A percentile compares a stretch with the other conserved stretches of the same genome.
Conservation (phyloP, 2,888 invertebrate species). For the Clivina fossor region DNA sequence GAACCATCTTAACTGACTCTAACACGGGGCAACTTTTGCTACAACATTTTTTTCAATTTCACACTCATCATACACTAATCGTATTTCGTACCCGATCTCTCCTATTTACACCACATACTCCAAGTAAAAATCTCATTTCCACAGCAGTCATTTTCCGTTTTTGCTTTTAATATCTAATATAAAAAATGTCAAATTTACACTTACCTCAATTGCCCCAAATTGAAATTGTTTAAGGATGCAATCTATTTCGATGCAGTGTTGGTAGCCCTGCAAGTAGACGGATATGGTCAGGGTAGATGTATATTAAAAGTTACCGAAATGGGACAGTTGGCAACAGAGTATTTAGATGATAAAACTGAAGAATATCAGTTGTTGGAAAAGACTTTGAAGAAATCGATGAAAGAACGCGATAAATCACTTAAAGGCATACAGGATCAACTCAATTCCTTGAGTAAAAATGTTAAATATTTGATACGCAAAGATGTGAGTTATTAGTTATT, state of each 20-base stretch:
- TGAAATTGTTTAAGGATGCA: constrained; percentile 56
- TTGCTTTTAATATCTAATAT: too few relatives aligned
- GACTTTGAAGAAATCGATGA: constrained; percentile 61
- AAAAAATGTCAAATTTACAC: too few relatives aligned
- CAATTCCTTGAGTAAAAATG: constrained; percentile 43
- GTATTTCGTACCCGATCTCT: too few relatives aligned
- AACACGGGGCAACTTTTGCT: too few relatives aligned
- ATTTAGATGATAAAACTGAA: constrained; percentile 59
- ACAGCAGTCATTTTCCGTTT: too few relatives aligned
- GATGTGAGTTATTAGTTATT: constrained; percentile 25
- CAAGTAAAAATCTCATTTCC: too few relatives aligned
- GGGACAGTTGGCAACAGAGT: constrained; percentile 63
- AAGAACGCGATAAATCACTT: constrained; percentile 58
- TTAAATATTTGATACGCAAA: constrained; percentile 21
- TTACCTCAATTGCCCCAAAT: too few relatives aligned
- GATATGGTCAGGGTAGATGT: constrained; percentile 58
- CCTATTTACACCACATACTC: too few relatives aligned
- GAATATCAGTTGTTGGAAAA: constrained; percentile 58
- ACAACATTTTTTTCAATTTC: too few relatives aligned
- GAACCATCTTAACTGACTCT: too few relatives aligned
- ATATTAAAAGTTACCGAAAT: constrained; percentile 61
- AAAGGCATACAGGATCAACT: constrained; percentile 52
- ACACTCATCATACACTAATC: too few relatives aligned
- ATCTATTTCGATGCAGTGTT: constrained; percentile 60
- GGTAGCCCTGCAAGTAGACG: constrained; percentile 58